Percentiles rank a stretch among this genome's conserved stretches.
Evolutionary conservation across 2,888 invertebrate genomes (phyloP).

Genomic region (Aspidapion aeneum): DNA sequence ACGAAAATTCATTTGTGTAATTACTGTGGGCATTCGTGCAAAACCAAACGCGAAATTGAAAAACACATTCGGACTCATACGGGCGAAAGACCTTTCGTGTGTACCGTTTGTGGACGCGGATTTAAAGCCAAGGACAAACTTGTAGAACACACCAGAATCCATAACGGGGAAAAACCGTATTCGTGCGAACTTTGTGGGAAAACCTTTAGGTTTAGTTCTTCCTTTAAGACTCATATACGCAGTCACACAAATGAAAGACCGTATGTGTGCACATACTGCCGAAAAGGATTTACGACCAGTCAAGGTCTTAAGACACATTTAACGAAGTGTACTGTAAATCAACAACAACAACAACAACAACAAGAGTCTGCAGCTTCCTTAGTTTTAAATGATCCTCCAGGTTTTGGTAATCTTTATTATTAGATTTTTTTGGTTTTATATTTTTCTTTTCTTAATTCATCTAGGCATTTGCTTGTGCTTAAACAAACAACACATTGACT

Average conservation of each 20-base stretch:
- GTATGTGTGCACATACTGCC: conserved; percentile 39
- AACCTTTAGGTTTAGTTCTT: conserved; percentile 37
- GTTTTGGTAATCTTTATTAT: no score
- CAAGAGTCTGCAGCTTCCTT: no score
- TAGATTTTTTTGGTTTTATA: no score
- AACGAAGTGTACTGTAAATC: background rate
- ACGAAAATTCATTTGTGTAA: conserved; percentile 35
- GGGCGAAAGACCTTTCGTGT: conserved; percentile 49
- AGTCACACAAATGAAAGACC: conserved; percentile 40
- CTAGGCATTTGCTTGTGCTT: no score
- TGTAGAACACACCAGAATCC: conserved; percentile 38
- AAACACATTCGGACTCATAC: conserved; percentile 43
- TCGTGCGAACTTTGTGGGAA: conserved; percentile 44
- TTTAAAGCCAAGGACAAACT: conserved; percentile 46
- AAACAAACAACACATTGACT: no score
- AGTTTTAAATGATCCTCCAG: no score
- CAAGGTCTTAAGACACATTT: background rate
- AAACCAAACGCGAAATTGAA: conserved; percentile 33
- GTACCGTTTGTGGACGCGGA: conserved; percentile 46
- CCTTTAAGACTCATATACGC: conserved; percentile 37
- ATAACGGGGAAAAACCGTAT: conserved; percentile 42
- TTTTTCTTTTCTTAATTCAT: no score
- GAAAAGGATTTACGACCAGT: conserved; percentile 41
- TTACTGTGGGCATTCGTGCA: conserved; percentile 38
- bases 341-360: no score